A percentile compares a stretch with the other conserved stretches of the same genome.
These are phyloP conservation scores for Miichthys miiuy DNA, from an alignment of 2,797 vertebrate genomes.

Conservation along the genomic window DNA sequence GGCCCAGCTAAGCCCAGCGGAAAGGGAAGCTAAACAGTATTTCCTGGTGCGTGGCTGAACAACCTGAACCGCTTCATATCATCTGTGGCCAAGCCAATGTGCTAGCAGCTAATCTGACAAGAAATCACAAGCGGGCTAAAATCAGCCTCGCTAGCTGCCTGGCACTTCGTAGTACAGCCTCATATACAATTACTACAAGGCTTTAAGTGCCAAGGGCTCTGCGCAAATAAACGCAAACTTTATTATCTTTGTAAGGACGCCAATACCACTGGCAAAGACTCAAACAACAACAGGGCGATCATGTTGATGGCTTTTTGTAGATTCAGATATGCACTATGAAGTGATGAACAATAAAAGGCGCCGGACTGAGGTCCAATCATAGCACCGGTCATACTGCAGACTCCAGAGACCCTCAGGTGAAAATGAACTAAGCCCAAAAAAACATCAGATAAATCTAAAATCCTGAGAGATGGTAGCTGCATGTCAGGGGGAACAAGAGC, in stretches of 20 bases:
- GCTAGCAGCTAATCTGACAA: constrained; percentile 42
- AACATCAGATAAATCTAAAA: constrained; percentile 32
- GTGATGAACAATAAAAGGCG: constrained; percentile 20
- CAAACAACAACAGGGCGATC: constrained; percentile 21
- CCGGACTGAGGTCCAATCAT: constrained; percentile 14
- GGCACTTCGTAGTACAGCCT: constrained; percentile 3
- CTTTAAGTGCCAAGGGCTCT: constrained; percentile 17
- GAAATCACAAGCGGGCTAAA: constrained; percentile 25
- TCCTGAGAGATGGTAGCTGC: constrained; percentile 5
- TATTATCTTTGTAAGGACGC: constrained; percentile 34
- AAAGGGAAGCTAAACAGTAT: constrained; percentile 24
- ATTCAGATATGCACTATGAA: constrained; percentile 2
- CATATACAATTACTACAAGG: constrained; percentile 28
- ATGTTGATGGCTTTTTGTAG: constrained; percentile 17
- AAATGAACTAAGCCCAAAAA: constrained; percentile 28
- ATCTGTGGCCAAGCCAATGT: constrained; percentile 28
- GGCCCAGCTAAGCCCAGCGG: constrained; percentile 6
- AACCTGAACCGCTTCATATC: constrained; percentile 15
- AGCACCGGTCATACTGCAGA: constrained; percentile 6
- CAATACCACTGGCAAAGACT: constrained; percentile 27
- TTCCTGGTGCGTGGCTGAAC: constrained; percentile 14
- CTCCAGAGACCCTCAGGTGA: constrained; percentile 21
- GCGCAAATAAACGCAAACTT: constrained; percentile 39
- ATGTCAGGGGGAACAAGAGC: constrained; percentile 18
- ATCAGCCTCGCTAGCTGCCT: constrained; percentile 10